These are phyloP conservation scores for Troilus luridus DNA, from an alignment of 2,888 invertebrate genomes.

Conservation along the genomic window DNA sequence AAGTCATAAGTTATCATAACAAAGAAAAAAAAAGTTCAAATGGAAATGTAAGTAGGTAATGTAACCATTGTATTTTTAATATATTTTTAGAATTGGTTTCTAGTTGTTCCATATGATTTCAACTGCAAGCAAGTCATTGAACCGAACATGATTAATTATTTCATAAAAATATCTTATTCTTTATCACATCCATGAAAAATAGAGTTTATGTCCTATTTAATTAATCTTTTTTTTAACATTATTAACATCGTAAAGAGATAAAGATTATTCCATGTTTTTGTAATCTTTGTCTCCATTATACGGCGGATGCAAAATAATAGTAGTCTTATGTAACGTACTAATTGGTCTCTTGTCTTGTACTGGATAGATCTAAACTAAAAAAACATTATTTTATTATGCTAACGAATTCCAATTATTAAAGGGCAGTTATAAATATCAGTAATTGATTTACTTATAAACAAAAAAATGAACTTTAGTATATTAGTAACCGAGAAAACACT, in stretches of 20 bases:
- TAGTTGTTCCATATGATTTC: not conserved
- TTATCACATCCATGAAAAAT: conserved; percentile 52
- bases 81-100: not conserved
- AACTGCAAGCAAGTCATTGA: conserved; percentile 17
- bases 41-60: too few species aligned
- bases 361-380: not conserved
- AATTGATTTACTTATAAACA: too few species aligned
- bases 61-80: not conserved
- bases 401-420: not conserved
- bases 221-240: conserved; percentile 44
- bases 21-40: too few species aligned
- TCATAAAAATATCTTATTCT: conserved; percentile 47
- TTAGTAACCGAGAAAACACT: too few species aligned
- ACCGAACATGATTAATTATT: conserved; percentile 50
- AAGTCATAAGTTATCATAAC: too few species aligned
- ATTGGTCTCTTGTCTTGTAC: conserved; percentile 1
- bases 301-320: conserved; percentile 43
- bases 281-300: conserved; percentile 28
- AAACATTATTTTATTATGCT: not conserved
- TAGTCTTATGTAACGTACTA: conserved; percentile 13
- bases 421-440: too few species aligned
- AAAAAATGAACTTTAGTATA: too few species aligned
- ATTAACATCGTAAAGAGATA: conserved; percentile 43
- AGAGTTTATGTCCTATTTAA: conserved; percentile 52
- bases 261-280: conserved; percentile 51